Base-by-base conservation (phyloP, 2,797 vertebrate species). In the Sebastes oblongus region DNA sequence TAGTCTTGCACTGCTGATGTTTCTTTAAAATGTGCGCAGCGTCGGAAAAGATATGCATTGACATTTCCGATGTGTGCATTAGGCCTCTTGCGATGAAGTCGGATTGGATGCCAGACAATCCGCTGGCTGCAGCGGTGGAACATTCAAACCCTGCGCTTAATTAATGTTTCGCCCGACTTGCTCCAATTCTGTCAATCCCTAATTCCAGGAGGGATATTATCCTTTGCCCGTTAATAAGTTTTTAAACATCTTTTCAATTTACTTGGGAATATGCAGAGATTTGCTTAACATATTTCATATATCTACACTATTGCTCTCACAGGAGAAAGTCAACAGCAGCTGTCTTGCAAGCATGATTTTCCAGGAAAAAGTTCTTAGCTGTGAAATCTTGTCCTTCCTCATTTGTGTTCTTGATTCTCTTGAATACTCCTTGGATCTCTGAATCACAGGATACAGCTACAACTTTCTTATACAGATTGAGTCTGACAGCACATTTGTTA, bases 151-250 rank as follows among this genome's bases (percentile, higher is more conserved):
- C 81, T 80, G 84, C 75, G 66, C 90, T 94, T 95, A 94, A 95
- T 95, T 94, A 95, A 94, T 82, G 91, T 95, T 94, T 91, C 86
- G 86, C 85, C 74, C 84, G 85, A 92, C 71, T 89, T 91, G 94
- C 93, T 95, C 95, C 85, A 93, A 85, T 94, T 95, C 93, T 91
- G 94, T 94, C 94, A 94, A 90, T 95, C 93, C 90, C 50, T 83
- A 78, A 91, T 91, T 92, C 94, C 92, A 92, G 84, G 87, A 95
- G 93, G 94, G 89, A 93, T 92, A 93, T 93, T 91, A 93, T 93
- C 91, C 89, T 84, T 89, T 83, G 70, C 84, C 88, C 58, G 74
- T 90, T 94, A 94, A 94, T 95, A 93, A 60, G 88, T 93, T 93
- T 94, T 91, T 90, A 74, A 92, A 91, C 87, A 85, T 88, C 80